phyloP scores from a whole-genome alignment of 2,113 vertebrate species.

The Calyptommatus sinebrachiatus region DNA sequence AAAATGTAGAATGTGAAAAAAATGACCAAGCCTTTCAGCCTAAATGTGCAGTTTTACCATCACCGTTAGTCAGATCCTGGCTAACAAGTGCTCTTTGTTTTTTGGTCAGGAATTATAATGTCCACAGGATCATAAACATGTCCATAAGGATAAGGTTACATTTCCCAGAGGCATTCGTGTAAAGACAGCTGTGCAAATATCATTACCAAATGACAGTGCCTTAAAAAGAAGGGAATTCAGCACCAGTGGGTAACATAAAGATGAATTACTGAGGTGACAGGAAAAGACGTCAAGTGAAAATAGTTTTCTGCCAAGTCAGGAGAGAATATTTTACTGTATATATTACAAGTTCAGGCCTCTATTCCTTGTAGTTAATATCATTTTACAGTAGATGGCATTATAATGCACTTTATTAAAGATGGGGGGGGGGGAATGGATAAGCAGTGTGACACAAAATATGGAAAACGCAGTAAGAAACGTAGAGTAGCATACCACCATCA shows the following conservation, averaged over 20 bases:
- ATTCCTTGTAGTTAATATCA: neutral
- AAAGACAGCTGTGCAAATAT: neutral
- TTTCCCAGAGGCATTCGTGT: slow-evolving; percentile 9
- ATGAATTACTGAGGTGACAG: slow-evolving; percentile 1
- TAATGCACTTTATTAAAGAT: slow-evolving; percentile 18
- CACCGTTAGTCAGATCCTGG: neutral
- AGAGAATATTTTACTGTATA: neutral
- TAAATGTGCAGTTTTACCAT: neutral
- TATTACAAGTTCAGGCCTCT: neutral
- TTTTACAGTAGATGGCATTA: slow-evolving; percentile 64
- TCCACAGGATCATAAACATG: neutral
- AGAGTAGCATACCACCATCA: neutral
- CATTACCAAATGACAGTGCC: neutral
- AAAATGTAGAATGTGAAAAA: neutral
- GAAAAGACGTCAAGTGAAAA: neutral
- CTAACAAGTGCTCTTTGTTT: neutral
- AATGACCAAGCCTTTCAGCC: neutral
- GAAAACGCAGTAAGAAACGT: slow-evolving; percentile 15
- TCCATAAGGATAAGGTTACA: neutral
- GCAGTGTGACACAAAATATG: neutral
- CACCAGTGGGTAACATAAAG: neutral
- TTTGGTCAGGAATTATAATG: neutral
- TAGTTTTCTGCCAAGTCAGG: fast-evolving
- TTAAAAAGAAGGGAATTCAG: neutral
- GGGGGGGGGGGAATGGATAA: slow-evolving; percentile 1